Evolutionary conservation across 1,140 invertebrate species (phyloP).

Genomic region (Belonocnema kinseyi): DNA sequence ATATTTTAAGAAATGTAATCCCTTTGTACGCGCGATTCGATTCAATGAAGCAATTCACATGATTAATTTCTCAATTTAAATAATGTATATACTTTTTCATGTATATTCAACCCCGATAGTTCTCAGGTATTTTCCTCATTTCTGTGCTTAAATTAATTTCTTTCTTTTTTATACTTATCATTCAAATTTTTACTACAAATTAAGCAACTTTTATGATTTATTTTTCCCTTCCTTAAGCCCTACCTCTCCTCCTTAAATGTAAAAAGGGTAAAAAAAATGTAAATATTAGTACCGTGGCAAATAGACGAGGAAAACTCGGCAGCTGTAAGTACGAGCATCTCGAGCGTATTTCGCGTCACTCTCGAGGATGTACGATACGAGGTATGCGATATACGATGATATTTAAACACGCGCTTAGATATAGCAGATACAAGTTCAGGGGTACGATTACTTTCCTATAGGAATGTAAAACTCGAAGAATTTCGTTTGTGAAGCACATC

Average conservation of each 20-base stretch:
- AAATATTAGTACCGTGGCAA: constrained; percentile 45
- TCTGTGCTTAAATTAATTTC: constrained; percentile 9
- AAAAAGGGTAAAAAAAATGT: constrained; percentile 39
- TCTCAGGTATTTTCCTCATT: constrained; percentile 36
- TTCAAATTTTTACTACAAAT: constrained; percentile 23
- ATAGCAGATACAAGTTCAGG: constrained; percentile 41
- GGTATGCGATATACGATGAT: constrained; percentile 39
- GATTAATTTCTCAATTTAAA: constrained; percentile 46
- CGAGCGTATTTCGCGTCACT: constrained; percentile 36
- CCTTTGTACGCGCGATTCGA: constrained; percentile 33
- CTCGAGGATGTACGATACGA: constrained; percentile 43
- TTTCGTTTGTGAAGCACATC: constrained; percentile 34
- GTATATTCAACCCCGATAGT: constrained; percentile 41
- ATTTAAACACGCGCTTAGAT: constrained; percentile 28
- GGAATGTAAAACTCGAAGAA: constrained; percentile 4
- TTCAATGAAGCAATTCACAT: constrained; percentile 37
- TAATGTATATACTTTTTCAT: constrained; percentile 33
- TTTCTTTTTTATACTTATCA: constrained; percentile 37
- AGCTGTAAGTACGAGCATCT: constrained; percentile 39
- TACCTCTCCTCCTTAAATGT: constrained; percentile 32
- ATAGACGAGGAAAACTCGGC: constrained; percentile 35
- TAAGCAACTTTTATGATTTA: no score
- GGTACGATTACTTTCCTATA: constrained; percentile 25
- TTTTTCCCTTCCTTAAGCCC: constrained; percentile 30
- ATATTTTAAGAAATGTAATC: not conserved